Percentiles rank a stretch among this genome's conserved stretches.
Conservation (phyloP, 2,888 invertebrate species). For the Synanthedon formicaeformis region DNA sequence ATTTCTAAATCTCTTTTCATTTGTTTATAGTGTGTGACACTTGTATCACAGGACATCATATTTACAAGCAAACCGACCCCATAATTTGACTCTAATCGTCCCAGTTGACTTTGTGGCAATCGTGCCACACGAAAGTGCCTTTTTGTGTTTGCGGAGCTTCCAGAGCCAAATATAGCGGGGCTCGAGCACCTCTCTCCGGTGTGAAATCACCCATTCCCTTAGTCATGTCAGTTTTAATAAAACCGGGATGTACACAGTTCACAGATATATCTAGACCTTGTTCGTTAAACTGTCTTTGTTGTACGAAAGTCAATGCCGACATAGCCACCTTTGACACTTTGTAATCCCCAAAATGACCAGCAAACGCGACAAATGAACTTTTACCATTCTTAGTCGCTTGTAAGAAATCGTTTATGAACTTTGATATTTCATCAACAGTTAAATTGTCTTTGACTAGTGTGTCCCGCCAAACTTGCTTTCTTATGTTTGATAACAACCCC, state of each 20-base stretch:
- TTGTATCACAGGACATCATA: constrained; percentile 60
- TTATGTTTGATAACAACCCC: constrained; percentile 63
- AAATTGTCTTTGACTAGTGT: constrained; percentile 54
- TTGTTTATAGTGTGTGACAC: constrained; percentile 61
- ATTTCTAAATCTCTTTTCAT: constrained; percentile 1
- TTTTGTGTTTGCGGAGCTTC: constrained; percentile 58
- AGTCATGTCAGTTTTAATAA: constrained; percentile 64
- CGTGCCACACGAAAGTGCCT: constrained; percentile 63
- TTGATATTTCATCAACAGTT: constrained; percentile 60
- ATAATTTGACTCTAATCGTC: constrained; percentile 47
- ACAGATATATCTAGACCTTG: constrained; percentile 60
- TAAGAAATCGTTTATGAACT: constrained; percentile 70
- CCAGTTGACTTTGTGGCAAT: constrained; percentile 64
- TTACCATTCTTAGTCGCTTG: constrained; percentile 63
- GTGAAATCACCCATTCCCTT: constrained; percentile 62
- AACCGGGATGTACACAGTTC: constrained; percentile 64
- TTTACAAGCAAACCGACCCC: constrained; percentile 30
- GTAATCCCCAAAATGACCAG: constrained; percentile 59
- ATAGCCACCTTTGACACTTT: constrained; percentile 64
- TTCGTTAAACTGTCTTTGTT: constrained; percentile 54
- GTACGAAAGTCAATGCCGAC: constrained; percentile 61
- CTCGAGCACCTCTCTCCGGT: constrained; percentile 53
- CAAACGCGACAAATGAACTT: constrained; percentile 49
- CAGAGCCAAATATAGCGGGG: constrained; percentile 52
- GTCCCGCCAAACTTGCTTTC: constrained; percentile 58